These are phyloP conservation scores for Pterois miles DNA, from an alignment of 2,797 vertebrate species.

Conservation along the genomic window DNA sequence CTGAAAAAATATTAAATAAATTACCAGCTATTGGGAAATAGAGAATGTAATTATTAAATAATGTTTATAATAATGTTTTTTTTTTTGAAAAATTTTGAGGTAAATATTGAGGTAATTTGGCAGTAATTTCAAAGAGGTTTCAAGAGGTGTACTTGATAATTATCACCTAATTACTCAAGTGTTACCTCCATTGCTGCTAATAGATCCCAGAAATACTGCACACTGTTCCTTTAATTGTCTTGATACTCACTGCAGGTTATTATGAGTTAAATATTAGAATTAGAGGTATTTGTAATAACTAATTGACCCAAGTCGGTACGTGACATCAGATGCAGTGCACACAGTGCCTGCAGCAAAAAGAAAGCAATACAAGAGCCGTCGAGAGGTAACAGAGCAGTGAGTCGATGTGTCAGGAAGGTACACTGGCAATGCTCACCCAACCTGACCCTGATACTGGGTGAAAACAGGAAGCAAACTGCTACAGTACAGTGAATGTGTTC, in stretches of 20 bases:
- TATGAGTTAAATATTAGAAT: not conserved
- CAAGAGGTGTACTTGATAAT: no score
- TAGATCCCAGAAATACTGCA: no score
- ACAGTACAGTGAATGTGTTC: constrained; percentile 32
- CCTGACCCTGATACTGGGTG: constrained; percentile 26
- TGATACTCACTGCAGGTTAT: not conserved
- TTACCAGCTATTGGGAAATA: no score
- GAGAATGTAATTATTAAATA: no score
- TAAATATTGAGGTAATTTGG: no score
- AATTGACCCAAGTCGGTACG: constrained; percentile 37
- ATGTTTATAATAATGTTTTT: no score
- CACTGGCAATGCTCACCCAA: constrained; percentile 21
- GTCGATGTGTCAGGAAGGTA: constrained; percentile 26
- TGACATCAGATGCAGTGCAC: constrained; percentile 17
- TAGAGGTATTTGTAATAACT: constrained; percentile 33
- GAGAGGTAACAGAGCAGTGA: constrained; percentile 40
- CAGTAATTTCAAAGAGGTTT: no score
- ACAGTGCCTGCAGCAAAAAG: constrained; percentile 29
- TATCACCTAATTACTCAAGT: no score
- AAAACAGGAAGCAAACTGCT: constrained; percentile 40
- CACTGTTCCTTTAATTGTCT: no score
- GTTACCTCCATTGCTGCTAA: no score
- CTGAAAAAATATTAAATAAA: no score
- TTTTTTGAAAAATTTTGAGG: no score
- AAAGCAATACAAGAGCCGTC: constrained; percentile 14